Conservation (phyloP, 2,888 invertebrate genomes). For the Harpalus rufipes region DNA sequence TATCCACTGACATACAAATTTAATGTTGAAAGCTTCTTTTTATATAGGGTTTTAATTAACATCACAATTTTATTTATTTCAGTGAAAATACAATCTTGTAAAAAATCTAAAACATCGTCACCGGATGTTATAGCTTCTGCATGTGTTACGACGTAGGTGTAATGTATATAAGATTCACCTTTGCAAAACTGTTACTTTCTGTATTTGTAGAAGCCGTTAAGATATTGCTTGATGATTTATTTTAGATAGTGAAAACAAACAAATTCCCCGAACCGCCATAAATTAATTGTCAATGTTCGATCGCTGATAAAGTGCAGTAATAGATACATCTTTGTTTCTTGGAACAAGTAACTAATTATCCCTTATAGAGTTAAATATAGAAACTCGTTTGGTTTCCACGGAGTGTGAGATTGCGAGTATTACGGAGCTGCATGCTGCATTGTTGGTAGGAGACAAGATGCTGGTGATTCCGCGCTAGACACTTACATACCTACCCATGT, state of each 20-base stretch:
- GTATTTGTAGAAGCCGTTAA: slow-evolving; percentile 2
- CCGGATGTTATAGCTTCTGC: not conserved
- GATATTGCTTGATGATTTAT: slow-evolving; percentile 22
- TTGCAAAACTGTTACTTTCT: slow-evolving; percentile 7
- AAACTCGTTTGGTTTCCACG: slow-evolving; percentile 17
- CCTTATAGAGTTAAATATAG: slow-evolving; percentile 53
- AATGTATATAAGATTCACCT: not conserved
- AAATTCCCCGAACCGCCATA: slow-evolving; percentile 30
- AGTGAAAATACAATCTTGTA: not conserved
- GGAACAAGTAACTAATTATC: slow-evolving; percentile 54
- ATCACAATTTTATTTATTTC: not conserved
- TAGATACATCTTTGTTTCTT: slow-evolving; percentile 53
- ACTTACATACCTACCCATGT: slow-evolving; percentile 47
- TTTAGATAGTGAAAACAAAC: slow-evolving; percentile 45
- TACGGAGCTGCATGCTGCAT: slow-evolving; percentile 28
- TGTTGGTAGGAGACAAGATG: slow-evolving; percentile 36
- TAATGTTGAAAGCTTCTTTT: too few relatives aligned
- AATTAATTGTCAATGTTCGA: slow-evolving; percentile 51
- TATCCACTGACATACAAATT: too few relatives aligned
- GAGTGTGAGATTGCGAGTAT: slow-evolving; percentile 18
- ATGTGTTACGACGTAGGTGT: too few relatives aligned
- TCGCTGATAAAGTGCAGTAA: slow-evolving; percentile 22
- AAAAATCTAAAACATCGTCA: not conserved
- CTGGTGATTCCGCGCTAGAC: slow-evolving; percentile 8
- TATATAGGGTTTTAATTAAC: not conserved